Evolutionary conservation across 2,888 invertebrate genomes (phyloP), one percentile per base, ranked within the genome.

Genomic region (Acleris emargana): DNA sequence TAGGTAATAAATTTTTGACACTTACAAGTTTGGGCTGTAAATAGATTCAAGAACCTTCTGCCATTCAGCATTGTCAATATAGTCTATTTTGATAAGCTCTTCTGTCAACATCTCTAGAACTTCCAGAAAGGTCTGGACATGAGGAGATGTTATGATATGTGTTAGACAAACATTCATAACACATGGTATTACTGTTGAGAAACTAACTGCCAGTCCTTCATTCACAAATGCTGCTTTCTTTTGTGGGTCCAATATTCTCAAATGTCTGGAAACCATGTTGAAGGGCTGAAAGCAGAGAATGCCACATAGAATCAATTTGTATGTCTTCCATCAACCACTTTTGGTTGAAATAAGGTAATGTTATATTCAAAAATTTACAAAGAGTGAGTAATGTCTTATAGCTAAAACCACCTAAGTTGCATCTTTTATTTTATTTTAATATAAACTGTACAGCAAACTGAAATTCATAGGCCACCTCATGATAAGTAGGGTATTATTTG

Each of bases 131-230:
- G 25, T 61, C 20, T 42, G 2, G 0, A 52, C n/a, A 25, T 28
- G 13, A 1, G 60, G 52, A 11, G 50, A 20, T 11, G 18, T 45
- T 11, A 45, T 51, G 4, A 18, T 17, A 32, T 62, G 42, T 45
- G 47, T 47, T 50, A 62, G 45, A 32, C 69, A 22, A 22, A 69
- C 62, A 18, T 42, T 38, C 69, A 94, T 87, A 62, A 90, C 76
- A 18, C 84, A 73, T 0, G 94, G 93, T 59, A 94, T 72, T 7
- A 94, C 74, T 68, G 86, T 88, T 2, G 81, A 79, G 47, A 94
- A 86, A 94, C 94, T 94, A 58, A 92, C 77, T 17, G 79, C 72
- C 6, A 93, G 71, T 16, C 93, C 88, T 51, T 87, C 84, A 67
- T 74, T 84, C 52, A 84, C 79, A 82, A 84, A 92, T 62, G 55